Conservation (phyloP, 2,797 vertebrate species). For the Gadopsis bispinosus region DNA sequence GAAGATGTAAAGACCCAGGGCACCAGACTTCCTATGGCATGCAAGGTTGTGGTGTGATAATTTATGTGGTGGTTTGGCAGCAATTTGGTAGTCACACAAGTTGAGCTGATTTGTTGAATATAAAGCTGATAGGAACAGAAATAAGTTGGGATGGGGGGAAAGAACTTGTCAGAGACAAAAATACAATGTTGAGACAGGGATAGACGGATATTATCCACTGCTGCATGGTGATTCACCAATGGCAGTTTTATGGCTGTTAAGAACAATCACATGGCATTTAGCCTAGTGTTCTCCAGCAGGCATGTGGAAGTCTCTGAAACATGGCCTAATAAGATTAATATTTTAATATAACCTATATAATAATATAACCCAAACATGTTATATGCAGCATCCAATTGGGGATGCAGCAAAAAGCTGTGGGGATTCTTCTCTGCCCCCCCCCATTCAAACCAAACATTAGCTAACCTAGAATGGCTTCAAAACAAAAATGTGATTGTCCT, state of each 20-base stretch:
- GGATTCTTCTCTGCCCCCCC: neutral
- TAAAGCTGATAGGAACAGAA: constrained; percentile 2
- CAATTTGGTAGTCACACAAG: constrained; percentile 3
- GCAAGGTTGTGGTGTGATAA: neutral
- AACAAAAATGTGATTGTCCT: neutral
- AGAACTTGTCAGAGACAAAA: neutral
- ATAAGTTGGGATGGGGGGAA: neutral
- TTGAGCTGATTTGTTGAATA: constrained; percentile 4
- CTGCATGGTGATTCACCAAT: neutral
- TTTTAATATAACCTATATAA: neutral
- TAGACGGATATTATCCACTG: neutral
- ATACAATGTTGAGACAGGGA: neutral
- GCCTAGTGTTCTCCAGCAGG: neutral
- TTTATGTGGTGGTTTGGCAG: constrained; percentile 9
- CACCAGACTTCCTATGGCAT: neutral
- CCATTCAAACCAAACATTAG: neutral
- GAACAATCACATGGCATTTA: neutral
- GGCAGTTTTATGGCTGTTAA: neutral
- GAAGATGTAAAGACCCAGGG: neutral
- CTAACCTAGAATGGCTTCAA: neutral
- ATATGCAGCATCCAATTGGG: neutral
- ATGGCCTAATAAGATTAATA: neutral
- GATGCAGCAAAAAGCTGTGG: neutral
- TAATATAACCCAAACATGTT: no score
- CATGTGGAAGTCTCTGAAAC: neutral